phyloP scores from a whole-genome alignment of 2,797 vertebrate species.

The Nyctalus aviator region DNA sequence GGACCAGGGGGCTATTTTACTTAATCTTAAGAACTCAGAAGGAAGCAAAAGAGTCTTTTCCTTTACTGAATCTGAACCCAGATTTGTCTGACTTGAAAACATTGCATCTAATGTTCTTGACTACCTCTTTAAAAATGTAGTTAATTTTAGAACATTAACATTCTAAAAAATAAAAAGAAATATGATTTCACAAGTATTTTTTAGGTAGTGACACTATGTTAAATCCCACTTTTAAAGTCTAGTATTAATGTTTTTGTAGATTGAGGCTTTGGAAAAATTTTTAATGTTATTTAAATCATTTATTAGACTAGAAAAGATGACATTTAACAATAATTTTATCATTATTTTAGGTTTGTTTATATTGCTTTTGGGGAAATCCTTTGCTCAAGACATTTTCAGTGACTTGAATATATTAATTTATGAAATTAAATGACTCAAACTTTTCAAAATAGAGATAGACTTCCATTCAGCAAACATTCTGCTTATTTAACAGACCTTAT shows the following conservation, averaged over 20 bases:
- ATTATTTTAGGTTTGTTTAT: constrained; percentile 80
- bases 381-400: constrained; percentile 77
- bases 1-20: not conserved
- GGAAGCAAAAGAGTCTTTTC: constrained; percentile 14
- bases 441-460: constrained; percentile 70
- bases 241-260: constrained; percentile 68
- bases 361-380: constrained; percentile 73
- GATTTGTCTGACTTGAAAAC: constrained; percentile 46
- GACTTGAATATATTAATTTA: constrained; percentile 80
- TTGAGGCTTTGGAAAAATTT: constrained; percentile 72
- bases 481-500: not conserved
- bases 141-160: constrained; percentile 50
- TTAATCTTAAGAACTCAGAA: constrained; percentile 42
- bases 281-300: constrained; percentile 82
- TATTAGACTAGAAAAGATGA: constrained; percentile 80
- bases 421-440: constrained; percentile 74
- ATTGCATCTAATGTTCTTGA: not conserved
- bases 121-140: not conserved
- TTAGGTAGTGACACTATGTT: constrained; percentile 56
- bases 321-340: constrained; percentile 82
- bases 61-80: not conserved
- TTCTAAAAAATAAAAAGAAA: constrained; percentile 41
- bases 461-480: constrained; percentile 75
- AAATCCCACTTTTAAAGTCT: constrained; percentile 68
- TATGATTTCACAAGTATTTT: constrained; percentile 45